phyloP scores from a whole-genome alignment of 2,888 invertebrate species.

The Drosophila atripex region DNA sequence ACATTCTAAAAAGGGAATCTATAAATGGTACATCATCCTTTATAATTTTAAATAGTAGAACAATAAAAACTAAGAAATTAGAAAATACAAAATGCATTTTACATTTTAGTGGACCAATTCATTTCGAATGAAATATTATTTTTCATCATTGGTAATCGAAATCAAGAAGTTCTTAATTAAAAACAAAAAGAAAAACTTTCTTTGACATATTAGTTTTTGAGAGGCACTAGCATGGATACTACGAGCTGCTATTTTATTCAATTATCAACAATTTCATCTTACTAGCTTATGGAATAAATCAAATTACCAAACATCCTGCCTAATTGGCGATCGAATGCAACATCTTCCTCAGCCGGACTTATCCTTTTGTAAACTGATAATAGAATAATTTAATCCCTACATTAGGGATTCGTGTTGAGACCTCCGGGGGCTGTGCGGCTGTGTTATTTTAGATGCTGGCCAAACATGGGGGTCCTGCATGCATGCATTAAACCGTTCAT shows the following conservation, averaged over 20 bases:
- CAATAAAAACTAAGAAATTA: background rate
- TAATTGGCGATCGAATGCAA: constrained; percentile 4
- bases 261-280: background rate
- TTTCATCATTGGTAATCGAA: background rate
- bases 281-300: background rate
- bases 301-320: constrained; percentile 3
- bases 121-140: background rate
- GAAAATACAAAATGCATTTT: background rate
- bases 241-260: background rate
- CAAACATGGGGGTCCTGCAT: constrained; percentile 27
- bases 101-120: background rate
- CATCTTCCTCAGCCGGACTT: constrained; percentile 7
- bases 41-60: background rate
- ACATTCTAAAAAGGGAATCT: background rate
- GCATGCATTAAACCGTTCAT: constrained; percentile 63
- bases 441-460: constrained; percentile 19
- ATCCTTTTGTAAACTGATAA: constrained; percentile 29
- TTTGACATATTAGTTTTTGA: background rate
- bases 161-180: background rate
- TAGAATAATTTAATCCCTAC: constrained; percentile 39
- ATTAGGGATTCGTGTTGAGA: background rate
- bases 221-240: background rate
- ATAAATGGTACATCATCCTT: background rate
- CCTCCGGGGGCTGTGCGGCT: background rate
- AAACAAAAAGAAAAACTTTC: background rate